phyloP scores from a whole-genome alignment of 2,113 vertebrate genomes.

The Eurystomus gularis region DNA sequence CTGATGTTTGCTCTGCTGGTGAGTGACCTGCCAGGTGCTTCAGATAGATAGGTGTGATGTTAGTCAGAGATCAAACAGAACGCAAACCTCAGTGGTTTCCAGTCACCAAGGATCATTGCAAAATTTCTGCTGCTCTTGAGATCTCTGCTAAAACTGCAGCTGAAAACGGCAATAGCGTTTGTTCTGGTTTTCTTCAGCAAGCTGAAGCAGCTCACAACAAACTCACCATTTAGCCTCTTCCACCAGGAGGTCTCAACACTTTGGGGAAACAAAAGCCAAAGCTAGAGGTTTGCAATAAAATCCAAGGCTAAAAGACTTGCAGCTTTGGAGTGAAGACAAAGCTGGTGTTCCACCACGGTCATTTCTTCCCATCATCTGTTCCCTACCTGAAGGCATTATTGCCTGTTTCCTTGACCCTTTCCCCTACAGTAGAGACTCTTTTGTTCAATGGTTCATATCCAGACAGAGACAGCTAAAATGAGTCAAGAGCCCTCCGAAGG shows the following conservation, averaged over 20 bases:
- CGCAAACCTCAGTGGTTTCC: not conserved
- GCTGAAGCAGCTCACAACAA: not conserved
- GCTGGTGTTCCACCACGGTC: not conserved
- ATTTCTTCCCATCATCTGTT: not conserved
- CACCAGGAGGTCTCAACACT: not conserved
- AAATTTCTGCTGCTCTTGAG: not conserved
- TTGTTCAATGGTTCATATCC: not conserved
- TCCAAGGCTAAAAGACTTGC: not conserved
- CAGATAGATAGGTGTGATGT: not conserved
- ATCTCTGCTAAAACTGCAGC: not conserved
- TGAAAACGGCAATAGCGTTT: not conserved
- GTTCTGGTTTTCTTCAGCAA: not conserved
- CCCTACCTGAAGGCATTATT: not conserved
- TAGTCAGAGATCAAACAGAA: not conserved
- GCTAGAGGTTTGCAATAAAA: not conserved
- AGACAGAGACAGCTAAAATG: not conserved
- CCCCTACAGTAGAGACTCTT: not conserved
- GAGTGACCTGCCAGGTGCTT: not conserved
- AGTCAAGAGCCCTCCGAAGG: not conserved
- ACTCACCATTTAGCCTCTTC: not conserved
- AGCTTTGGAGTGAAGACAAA: not conserved
- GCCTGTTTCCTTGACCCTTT: not conserved
- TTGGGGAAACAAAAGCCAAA: not conserved
- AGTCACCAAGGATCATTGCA: not conserved
- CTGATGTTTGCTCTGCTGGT: not conserved